phyloP scores from a whole-genome alignment of 2,113 vertebrate species.

The Grammomys dolichurus region DNA sequence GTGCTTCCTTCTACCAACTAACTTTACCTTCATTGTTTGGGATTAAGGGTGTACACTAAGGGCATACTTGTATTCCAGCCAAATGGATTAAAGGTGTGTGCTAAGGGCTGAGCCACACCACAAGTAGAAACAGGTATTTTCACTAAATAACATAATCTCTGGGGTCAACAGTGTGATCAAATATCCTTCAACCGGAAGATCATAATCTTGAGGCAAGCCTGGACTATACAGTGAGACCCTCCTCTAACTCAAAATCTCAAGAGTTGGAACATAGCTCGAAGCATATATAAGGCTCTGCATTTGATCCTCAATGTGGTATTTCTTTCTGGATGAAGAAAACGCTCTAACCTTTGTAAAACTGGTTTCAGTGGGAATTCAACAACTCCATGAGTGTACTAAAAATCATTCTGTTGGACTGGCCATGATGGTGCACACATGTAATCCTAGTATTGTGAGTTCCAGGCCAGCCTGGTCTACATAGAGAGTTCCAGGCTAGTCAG shows the following conservation, averaged over 20 bases:
- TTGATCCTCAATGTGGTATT: background rate
- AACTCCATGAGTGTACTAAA: constrained; percentile 15
- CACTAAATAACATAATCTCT: no score
- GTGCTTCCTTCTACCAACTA: no score
- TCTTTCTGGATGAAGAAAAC: background rate
- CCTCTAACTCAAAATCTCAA: background rate
- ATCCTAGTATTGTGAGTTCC: background rate
- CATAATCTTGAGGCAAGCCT: background rate
- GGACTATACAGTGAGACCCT: background rate
- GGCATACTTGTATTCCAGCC: no score
- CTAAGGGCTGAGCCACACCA: no score
- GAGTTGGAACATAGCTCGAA: background rate
- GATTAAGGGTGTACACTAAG: no score
- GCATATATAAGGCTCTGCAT: background rate
- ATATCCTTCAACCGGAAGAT: background rate
- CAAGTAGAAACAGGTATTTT: no score
- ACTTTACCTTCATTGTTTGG: no score
- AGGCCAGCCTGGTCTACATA: background rate
- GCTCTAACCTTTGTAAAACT: background rate
- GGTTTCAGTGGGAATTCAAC: background rate
- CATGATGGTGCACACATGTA: background rate
- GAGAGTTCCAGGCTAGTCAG: background rate
- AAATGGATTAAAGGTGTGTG: no score
- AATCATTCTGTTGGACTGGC: background rate
- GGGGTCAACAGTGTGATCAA: no score